Evolutionary conservation across 2,888 invertebrate species (phyloP), one percentile per base, ranked within the genome.

Genomic region (Drosophila ustulata): DNA sequence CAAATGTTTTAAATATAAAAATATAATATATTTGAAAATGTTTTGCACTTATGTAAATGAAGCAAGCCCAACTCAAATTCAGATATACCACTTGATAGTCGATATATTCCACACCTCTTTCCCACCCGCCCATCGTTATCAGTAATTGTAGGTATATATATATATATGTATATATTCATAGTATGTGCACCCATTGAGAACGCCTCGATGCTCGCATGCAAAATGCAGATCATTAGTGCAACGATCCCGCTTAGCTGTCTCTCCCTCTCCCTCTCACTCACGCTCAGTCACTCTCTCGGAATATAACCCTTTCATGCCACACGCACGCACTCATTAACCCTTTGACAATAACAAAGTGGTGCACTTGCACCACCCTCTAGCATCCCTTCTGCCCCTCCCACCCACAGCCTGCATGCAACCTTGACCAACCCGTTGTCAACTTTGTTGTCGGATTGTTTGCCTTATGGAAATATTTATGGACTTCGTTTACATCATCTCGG

Each of bases 141-240:
- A n/a, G 37, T 11, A 37, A n/a, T 4, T n/a, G 37, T 11, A 37
- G n/a, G 3, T 6, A 13, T 39, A 39, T 13, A 2, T 7, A 39
- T 39, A 39, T 8, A 18, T 41, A 39, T 7, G 3, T 7, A 25
- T 45, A 37, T 49, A 9, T 18, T 18, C 25, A 4, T 23, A 30
- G 8, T 52, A 30, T 1, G 34, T 18, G 26, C 3, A n/a, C 11
- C 43, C 39, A 58, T 49, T 71, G 45, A 26, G 28, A 62, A 45
- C 28, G 55, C 28, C 30, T 58, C 62, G 52, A 43, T 64, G 64
- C 67, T 46, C 34, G 26, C 49, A 73, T 82, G 69, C 71, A 78
- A 80, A 84, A 88, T 87, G 84, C 87, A 82, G 89, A 84, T 82
- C 89, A 88, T 88, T 87, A 88, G 82, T 76, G 82, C 75, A 71